Percentiles rank a stretch among this genome's conserved stretches.
Conservation (phyloP, 1,140 invertebrate genomes). For the Carcinoscorpius rotundicauda region DNA sequence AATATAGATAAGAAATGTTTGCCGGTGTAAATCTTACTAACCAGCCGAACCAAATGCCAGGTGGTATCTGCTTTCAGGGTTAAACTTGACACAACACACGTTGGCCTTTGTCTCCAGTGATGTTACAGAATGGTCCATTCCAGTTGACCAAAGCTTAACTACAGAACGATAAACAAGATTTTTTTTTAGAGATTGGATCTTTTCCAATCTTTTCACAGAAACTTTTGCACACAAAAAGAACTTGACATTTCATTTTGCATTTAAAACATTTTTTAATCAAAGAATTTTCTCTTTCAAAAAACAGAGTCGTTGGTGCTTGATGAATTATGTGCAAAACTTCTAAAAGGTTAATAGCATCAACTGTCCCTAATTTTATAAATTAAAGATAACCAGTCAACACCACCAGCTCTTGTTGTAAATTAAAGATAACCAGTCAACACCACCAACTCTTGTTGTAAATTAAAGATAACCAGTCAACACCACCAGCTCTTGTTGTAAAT, state of each 20-base stretch:
- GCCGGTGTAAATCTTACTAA: conserved; percentile 20
- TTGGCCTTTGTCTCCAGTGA: conserved; percentile 83
- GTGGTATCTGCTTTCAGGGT: conserved; percentile 70
- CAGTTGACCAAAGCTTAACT: conserved; percentile 87
- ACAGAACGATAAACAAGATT: conserved; percentile 7
- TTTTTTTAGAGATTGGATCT: background rate
- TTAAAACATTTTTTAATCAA: background rate
- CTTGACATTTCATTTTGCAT: background rate
- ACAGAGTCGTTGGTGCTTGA: too few relatives aligned
- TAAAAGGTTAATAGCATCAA: too few relatives aligned
- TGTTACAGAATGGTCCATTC: conserved; percentile 72
- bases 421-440: too few relatives aligned
- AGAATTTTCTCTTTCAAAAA: too few relatives aligned
- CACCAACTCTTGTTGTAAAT: too few relatives aligned
- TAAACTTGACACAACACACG: conserved; percentile 95
- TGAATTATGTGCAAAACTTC: too few relatives aligned
- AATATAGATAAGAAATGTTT: background rate
- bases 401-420: too few relatives aligned
- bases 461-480: too few relatives aligned
- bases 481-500: too few relatives aligned
- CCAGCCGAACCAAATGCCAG: conserved; percentile 83
- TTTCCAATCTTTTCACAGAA: background rate
- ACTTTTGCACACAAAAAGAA: background rate
- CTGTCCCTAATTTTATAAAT: too few relatives aligned
- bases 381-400: too few relatives aligned